These are phyloP conservation scores for Drosophila rubida DNA, from an alignment of 2,888 invertebrate genomes.

Conservation along the genomic window DNA sequence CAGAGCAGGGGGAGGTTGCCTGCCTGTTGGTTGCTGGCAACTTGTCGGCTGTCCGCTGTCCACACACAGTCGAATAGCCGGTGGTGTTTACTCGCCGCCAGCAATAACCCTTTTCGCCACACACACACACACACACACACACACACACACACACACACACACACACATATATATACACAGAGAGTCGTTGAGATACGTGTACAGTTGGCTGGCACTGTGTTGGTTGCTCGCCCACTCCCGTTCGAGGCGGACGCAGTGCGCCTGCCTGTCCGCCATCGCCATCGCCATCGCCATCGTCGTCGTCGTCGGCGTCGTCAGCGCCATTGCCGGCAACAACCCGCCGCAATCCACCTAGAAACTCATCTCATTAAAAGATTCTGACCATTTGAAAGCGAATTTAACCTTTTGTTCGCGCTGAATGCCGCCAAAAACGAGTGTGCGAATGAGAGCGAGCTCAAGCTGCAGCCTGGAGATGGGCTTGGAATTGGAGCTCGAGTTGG, in stretches of 20 bases:
- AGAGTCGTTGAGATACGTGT: slow-evolving; percentile 5
- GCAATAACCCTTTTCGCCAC: slow-evolving; percentile 80
- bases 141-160: slow-evolving; percentile 20
- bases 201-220: slow-evolving; percentile 35
- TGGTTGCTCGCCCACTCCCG: slow-evolving; percentile 63
- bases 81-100: slow-evolving; percentile 81
- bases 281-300: slow-evolving; percentile 9
- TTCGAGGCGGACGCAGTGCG: slow-evolving; percentile 58
- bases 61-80: slow-evolving; percentile 67
- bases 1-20: slow-evolving; percentile 29
- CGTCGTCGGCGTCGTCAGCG: slow-evolving; percentile 11
- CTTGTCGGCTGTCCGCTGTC: slow-evolving; percentile 45
- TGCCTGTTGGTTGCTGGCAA: slow-evolving; percentile 31
- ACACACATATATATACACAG: slow-evolving; percentile 2
- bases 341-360: slow-evolving; percentile 52
- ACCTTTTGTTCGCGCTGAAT: slow-evolving; percentile 77
- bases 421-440: slow-evolving; percentile 28
- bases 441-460: background rate
- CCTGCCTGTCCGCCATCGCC: slow-evolving; percentile 76
- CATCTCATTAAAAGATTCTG: slow-evolving; percentile 82
- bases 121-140: slow-evolving; percentile 26
- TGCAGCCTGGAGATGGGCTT: background rate
- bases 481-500: slow-evolving; percentile 20
- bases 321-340: slow-evolving; percentile 35
- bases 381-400: slow-evolving; percentile 84